A percentile compares a stretch with the other conserved stretches of the same genome.
Evolutionary conservation across 2,113 vertebrate genomes (phyloP).

Genomic region (Enhydra lutris): DNA sequence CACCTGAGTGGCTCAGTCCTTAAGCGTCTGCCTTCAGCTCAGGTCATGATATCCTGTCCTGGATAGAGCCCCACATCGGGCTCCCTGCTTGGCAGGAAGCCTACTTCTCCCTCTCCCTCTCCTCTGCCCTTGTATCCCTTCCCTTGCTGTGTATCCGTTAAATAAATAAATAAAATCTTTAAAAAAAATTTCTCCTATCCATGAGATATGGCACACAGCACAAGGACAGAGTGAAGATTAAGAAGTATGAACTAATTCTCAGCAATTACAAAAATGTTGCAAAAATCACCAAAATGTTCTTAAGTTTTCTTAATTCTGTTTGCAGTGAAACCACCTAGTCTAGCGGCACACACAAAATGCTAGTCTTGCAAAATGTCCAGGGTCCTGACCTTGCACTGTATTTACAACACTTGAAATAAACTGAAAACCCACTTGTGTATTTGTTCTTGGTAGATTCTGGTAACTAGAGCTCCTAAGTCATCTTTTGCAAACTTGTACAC

Average conservation of each 20-base stretch:
- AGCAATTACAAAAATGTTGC: not conserved
- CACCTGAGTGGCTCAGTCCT: too few species aligned
- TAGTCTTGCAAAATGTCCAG: constrained; percentile 22
- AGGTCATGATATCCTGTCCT: too few species aligned
- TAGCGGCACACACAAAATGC: not conserved
- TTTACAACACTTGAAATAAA: not conserved
- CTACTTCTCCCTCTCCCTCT: too few species aligned
- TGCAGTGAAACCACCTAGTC: not conserved
- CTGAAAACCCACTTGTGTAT: not conserved
- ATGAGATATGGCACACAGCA: not conserved
- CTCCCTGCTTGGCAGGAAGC: too few species aligned
- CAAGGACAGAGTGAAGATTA: not conserved
- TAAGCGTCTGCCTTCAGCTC: too few species aligned
- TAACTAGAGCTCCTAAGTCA: not conserved
- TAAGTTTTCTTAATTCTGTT: not conserved
- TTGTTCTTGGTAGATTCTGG: not conserved
- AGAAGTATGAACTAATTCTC: not conserved
- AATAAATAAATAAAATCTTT: too few species aligned
- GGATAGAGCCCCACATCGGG: too few species aligned
- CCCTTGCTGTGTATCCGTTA: too few species aligned
- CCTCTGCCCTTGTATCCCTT: too few species aligned
- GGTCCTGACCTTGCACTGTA: not conserved
- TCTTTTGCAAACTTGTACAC: not conserved
- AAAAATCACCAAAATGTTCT: not conserved
- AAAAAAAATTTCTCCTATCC: not conserved